Conservation (phyloP, 1,140 invertebrate species). For the Trichonephila clavata region DNA sequence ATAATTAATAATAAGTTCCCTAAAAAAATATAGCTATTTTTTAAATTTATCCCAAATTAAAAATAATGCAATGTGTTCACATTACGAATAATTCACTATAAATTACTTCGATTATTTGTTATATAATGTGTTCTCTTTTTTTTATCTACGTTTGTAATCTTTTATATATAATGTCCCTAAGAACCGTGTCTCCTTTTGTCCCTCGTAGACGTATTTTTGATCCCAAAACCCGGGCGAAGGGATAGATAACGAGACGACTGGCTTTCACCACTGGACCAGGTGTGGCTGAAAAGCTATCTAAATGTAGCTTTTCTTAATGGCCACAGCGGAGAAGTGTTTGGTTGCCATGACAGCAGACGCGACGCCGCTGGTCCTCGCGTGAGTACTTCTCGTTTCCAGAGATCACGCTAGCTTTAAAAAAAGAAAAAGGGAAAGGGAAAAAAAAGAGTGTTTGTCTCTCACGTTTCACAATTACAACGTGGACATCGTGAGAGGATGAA, state of each 20-base stretch:
- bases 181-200: not conserved
- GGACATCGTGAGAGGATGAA: not conserved
- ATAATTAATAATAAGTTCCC: no score
- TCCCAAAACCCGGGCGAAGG: not conserved
- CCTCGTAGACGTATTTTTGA: not conserved
- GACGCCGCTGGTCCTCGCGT: constrained; percentile 45
- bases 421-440: not conserved
- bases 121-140: no score
- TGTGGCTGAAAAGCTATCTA: constrained; percentile 65
- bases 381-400: constrained; percentile 1
- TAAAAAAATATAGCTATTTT: no score
- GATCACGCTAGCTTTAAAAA: constrained; percentile 28
- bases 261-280: constrained; percentile 64
- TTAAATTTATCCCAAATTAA: no score
- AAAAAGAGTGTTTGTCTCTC: not conserved
- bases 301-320: constrained; percentile 64
- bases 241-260: constrained; percentile 58
- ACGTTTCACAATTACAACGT: constrained; percentile 32
- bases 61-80: no score
- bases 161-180: no score
- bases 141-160: no score
- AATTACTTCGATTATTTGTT: no score
- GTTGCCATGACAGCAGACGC: constrained; percentile 62
- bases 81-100: no score
- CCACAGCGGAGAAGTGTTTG: constrained; percentile 44